Base-by-base conservation (phyloP, 2,888 invertebrate species). In the Caenorhabditis sinica region DNA sequence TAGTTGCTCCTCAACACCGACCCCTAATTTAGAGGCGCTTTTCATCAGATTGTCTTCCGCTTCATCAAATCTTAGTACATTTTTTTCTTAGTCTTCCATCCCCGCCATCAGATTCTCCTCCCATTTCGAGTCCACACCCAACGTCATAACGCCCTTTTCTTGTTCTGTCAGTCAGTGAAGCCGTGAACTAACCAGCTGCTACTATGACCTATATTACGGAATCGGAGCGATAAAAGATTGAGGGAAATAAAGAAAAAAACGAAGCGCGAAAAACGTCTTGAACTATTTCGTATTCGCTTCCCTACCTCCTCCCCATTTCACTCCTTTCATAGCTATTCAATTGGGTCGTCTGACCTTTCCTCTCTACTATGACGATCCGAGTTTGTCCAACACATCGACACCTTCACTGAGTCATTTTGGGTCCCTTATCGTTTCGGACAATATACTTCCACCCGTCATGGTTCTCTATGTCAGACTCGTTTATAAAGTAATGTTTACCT, bases 381-480 rank as follows among this genome's bases (percentile, higher is more conserved):
- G 79, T 79, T 79, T 79, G 79, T 71, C 79, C 79, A 72, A 79
- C 69, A 77, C 61, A 45, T 58, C 61, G 25, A 40, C 30, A n/a
- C 49, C 49, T 43, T 36, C 51, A 63, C 72, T 72, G 72, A 72
- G 40, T 72, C 72, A 72, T 63, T 53, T 69, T 13, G 40, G 51
- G 56, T 56, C 40, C 61, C 56, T 56, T 30, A 51, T 66, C 72
- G 58, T 63, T 80, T 66, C 72, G 79, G 65, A 56, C 71, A 56
- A 79, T 72, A 58, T 66, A 73, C 72, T 63, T 53, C 51, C n/a
- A n/a, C n/a, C n/a, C n/a, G n/a, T n/a, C 20, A 81, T 81, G 80
- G 80, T 73, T 81, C 80, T 81, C 73, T 81, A 81, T 81, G 80
- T 81, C 68, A 66, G 80, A 73, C 80, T 81, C 60, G 80, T 81